phyloP scores from a whole-genome alignment of 2,888 invertebrate genomes.

The Erebia aethiops region DNA sequence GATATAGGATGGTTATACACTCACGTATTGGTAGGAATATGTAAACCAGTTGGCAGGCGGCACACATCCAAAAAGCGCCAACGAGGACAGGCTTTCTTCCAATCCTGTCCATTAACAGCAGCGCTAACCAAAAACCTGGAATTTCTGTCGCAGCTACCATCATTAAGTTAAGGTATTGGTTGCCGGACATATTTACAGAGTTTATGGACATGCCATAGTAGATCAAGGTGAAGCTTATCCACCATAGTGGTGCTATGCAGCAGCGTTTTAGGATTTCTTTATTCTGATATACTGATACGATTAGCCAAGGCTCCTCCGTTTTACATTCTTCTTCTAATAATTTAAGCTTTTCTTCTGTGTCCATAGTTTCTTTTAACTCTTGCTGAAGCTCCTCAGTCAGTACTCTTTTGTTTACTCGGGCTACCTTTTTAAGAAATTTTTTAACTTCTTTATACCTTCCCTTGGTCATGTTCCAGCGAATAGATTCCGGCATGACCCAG shows the following conservation, averaged over 20 bases:
- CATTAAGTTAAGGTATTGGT: constrained; percentile 87
- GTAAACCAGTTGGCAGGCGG: constrained; percentile 40
- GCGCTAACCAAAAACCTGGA: constrained; percentile 84
- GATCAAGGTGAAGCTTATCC: constrained; percentile 87
- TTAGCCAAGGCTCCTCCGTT: constrained; percentile 59
- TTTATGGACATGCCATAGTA: constrained; percentile 89
- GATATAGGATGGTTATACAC: constrained; percentile 44
- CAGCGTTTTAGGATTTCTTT: constrained; percentile 66
- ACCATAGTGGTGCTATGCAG: constrained; percentile 83
- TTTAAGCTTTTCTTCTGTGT: neutral
- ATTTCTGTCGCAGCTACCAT: constrained; percentile 84
- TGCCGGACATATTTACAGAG: constrained; percentile 85
- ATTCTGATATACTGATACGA: constrained; percentile 57
- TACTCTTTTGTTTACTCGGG: constrained; percentile 81
- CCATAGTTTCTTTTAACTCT: constrained; percentile 46
- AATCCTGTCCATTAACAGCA: constrained; percentile 77
- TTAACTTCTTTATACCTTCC: constrained; percentile 86
- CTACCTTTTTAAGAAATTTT: constrained; percentile 83
- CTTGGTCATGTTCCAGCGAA: constrained; percentile 89
- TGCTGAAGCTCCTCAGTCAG: constrained; percentile 58
- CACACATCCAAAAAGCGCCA: constrained; percentile 41
- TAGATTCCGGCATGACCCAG: constrained; percentile 87
- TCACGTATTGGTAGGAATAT: constrained; percentile 41
- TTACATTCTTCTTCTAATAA: neutral
- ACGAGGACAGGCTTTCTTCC: constrained; percentile 60